Conservation (phyloP, 2,888 invertebrate genomes). For the Acronicta psi region DNA sequence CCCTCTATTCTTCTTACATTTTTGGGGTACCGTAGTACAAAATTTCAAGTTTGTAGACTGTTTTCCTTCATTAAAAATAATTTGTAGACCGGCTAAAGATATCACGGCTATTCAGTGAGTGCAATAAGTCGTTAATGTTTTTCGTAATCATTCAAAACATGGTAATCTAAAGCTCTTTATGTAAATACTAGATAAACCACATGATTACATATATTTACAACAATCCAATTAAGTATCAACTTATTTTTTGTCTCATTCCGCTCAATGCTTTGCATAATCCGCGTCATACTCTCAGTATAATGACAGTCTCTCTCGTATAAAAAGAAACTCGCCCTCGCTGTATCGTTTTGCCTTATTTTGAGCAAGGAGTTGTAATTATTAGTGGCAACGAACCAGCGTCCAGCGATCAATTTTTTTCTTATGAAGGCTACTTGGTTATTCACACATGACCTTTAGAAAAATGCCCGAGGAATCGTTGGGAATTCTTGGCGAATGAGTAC, state of each 20-base stretch:
- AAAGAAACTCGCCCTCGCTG: conserved; percentile 63
- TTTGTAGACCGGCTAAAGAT: no score
- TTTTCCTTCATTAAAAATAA: no score
- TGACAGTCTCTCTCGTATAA: conserved; percentile 65
- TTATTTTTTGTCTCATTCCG: conserved; percentile 29
- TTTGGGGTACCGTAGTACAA: no score
- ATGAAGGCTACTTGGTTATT: conserved; percentile 78
- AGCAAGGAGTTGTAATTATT: conserved; percentile 76
- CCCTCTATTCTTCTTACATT: no score
- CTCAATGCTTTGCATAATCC: conserved; percentile 58
- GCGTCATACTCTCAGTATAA: conserved; percentile 58
- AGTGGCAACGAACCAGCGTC: conserved; percentile 74
- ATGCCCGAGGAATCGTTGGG: conserved; percentile 68
- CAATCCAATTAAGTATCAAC: conserved; percentile 25
- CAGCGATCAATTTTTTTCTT: conserved; percentile 61
- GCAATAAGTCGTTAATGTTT: no score
- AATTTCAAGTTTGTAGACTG: no score
- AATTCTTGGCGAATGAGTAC: conserved; percentile 57
- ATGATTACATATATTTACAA: conserved; percentile 8
- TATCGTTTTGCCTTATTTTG: conserved; percentile 67
- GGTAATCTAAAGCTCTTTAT: background rate
- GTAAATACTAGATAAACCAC: conserved; percentile 3
- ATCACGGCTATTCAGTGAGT: no score
- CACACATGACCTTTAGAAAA: conserved; percentile 84
- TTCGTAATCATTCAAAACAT: background rate